Evolutionary conservation across 2,797 vertebrate species (phyloP).

Genomic region (Pelodytes ibericus): DNA sequence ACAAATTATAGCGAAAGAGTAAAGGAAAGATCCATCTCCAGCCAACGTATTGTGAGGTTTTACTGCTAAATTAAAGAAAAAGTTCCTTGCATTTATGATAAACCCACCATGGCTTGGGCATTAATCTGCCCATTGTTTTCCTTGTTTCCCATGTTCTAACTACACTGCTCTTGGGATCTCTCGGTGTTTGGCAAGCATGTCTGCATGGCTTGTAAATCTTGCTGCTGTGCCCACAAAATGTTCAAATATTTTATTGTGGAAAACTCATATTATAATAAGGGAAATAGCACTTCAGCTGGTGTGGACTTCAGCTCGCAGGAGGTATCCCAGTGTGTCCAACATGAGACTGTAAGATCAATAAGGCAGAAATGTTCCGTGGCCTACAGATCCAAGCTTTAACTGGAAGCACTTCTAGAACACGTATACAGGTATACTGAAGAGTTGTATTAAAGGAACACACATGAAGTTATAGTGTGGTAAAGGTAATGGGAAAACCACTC

Average conservation of each 20-base stretch:
- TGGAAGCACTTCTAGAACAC: too few species aligned
- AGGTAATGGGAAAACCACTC: too few species aligned
- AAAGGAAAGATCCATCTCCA: constrained; percentile 42
- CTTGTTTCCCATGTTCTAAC: constrained; percentile 41
- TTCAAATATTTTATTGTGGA: constrained; percentile 31
- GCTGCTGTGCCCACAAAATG: constrained; percentile 38
- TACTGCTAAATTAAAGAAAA: constrained; percentile 45
- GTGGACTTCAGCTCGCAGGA: too few species aligned
- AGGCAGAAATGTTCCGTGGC: too few species aligned
- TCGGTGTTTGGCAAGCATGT: constrained; percentile 31
- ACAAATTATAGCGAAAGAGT: constrained; percentile 29
- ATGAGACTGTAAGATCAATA: too few species aligned
- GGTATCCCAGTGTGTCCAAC: too few species aligned
- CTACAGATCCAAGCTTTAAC: too few species aligned
- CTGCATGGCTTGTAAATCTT: constrained; percentile 21
- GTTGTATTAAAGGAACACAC: too few species aligned
- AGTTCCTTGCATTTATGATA: constrained; percentile 46
- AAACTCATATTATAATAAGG: constrained; percentile 8
- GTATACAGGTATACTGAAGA: too few species aligned
- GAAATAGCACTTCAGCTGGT: background rate
- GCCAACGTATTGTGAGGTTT: constrained; percentile 43
- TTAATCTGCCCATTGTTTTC: constrained; percentile 45
- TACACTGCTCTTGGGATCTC: constrained; percentile 24
- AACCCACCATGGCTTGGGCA: constrained; percentile 46
- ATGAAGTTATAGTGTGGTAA: too few species aligned